Evolutionary conservation across 2,113 vertebrate genomes (phyloP).

Genomic region (Cisticola juncidis): DNA sequence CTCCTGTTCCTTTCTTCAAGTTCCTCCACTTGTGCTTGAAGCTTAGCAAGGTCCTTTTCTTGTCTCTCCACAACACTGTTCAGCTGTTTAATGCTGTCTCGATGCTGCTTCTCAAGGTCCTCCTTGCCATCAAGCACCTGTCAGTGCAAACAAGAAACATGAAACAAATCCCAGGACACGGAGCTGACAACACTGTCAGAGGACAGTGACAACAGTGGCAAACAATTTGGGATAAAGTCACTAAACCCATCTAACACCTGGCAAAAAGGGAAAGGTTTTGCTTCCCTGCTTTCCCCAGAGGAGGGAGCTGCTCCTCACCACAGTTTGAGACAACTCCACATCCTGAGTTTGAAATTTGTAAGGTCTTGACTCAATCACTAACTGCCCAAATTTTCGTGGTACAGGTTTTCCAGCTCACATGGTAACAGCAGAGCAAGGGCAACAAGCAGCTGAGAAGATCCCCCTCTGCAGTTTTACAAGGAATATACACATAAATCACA

Average conservation of each 20-base stretch:
- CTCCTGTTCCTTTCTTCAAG: slow-evolving; percentile 91
- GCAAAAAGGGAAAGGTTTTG: not conserved
- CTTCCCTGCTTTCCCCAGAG: not conserved
- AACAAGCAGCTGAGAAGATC: not conserved
- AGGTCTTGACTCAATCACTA: not conserved
- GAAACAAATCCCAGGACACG: not conserved
- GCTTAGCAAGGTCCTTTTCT: slow-evolving; percentile 84
- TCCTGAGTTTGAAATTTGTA: not conserved
- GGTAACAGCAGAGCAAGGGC: not conserved
- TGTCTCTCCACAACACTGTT: slow-evolving; percentile 88
- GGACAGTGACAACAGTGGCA: not conserved
- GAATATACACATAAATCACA: not conserved
- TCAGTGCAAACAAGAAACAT: not conserved
- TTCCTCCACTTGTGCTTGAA: slow-evolving; percentile 83
- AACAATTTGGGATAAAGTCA: not conserved
- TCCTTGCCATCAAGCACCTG: slow-evolving; percentile 96
- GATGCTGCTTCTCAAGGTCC: slow-evolving; percentile 93
- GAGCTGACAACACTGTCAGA: not conserved
- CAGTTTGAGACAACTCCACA: not conserved
- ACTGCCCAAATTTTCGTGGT: not conserved
- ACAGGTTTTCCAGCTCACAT: not conserved
- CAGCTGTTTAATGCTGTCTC: slow-evolving; percentile 94
- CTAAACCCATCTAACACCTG: not conserved
- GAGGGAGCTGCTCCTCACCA: not conserved
- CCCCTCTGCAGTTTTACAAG: not conserved